phyloP scores from a whole-genome alignment of 2,113 vertebrate species.

The Phylloscopus trochiloides region DNA sequence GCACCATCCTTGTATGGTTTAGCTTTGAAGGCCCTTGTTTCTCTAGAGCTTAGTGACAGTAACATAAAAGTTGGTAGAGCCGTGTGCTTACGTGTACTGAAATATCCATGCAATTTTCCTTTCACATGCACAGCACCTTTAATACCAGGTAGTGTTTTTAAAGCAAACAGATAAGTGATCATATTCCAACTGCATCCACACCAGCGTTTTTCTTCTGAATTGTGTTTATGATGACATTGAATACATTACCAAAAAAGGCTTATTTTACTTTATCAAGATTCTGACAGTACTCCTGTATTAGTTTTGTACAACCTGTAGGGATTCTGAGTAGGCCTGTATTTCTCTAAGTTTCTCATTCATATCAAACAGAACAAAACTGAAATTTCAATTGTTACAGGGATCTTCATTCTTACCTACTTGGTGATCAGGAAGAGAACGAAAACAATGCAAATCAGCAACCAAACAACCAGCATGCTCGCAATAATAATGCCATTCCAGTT shows the following conservation, averaged over 20 bases:
- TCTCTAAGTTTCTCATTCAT: neutral
- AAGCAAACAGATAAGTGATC: neutral
- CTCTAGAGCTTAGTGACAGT: neutral
- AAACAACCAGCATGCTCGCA: constrained; percentile 90
- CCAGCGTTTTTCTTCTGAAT: neutral
- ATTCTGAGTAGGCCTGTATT: neutral
- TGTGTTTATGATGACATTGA: neutral
- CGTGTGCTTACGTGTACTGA: neutral
- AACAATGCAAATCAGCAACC: constrained; percentile 89
- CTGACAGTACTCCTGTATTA: neutral
- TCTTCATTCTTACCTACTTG: constrained; percentile 95
- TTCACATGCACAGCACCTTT: neutral
- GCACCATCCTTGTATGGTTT: fast-evolving
- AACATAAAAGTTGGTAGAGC: neutral
- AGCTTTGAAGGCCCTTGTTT: neutral
- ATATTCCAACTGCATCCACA: neutral
- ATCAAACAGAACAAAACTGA: neutral
- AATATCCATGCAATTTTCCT: neutral
- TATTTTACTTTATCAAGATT: neutral
- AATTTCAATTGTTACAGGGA: constrained; percentile 76
- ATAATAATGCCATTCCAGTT: constrained; percentile 89
- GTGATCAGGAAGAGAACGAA: constrained; percentile 95
- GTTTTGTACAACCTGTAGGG: neutral
- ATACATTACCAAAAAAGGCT: neutral
- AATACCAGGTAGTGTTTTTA: neutral